Base-by-base conservation (phyloP, 2,113 vertebrate genomes). In the Lepus europaeus region DNA sequence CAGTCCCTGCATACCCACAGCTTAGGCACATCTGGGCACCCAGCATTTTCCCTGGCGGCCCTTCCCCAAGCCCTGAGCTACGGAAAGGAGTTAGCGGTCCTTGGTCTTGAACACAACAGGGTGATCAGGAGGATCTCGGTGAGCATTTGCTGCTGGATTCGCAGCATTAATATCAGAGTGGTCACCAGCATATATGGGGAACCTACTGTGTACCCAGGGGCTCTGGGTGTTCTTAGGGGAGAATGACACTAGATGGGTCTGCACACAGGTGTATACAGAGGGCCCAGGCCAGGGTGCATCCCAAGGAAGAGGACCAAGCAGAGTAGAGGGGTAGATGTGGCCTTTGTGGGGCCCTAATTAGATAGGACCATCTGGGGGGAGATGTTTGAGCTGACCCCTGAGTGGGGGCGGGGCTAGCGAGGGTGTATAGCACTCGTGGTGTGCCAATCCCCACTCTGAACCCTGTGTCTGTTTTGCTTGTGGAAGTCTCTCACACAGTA, bases 301-400 rank as follows among this genome's bases (percentile, higher is more conserved):
- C 59, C 63, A 19, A 74, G 72, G 45, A 31, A 31, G n/a, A 27
- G 33, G 12, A 1, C 3, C 1, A 56, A 49, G 33, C 29, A 61
- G 29, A 6, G 13, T 25, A 36, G 29, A 25, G 9, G 80, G 31
- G 45, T 31, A 0, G 1, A 9, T n/a, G 22, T 22, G 74, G 22
- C 8, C 0, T 0, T 4, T 9, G 1, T 0, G 9, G 20, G 14
- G 0, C 63, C 59, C 17, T 23, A 0, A 31, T 27, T 85, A 53
- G 33, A 56, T 17, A 36, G 56, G 36, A 73, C 9, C 10, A 3
- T 78, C 20, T 17, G 4, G n/a, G 45, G 17, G 27, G n/a, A 45
- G 39, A 33, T 9, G 0, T 29, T 20, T 53, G 59, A 49, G 6
- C 39, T 9, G 1, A 27, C 19, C 13, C 25, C 64, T 79, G 64